These are phyloP conservation scores for Myoxocephalus aenaeus DNA, from an alignment of 2,797 vertebrate species.

Conservation along the genomic window DNA sequence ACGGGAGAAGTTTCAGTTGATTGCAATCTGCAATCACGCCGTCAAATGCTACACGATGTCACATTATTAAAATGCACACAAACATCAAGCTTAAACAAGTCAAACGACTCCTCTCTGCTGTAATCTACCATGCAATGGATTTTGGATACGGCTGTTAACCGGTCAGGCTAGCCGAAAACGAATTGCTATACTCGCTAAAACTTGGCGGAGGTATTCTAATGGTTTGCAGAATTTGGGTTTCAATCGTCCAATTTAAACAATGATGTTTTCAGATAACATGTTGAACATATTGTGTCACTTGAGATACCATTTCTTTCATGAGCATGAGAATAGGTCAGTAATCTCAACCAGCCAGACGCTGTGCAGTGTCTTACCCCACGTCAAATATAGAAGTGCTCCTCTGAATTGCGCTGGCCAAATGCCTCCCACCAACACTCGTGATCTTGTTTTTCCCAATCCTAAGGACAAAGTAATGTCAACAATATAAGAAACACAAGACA, in stretches of 20 bases:
- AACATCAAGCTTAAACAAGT: not conserved
- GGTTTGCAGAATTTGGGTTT: not conserved
- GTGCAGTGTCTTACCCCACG: constrained; percentile 86
- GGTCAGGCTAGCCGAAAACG: not conserved
- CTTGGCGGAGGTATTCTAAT: not conserved
- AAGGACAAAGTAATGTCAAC: constrained; percentile 8
- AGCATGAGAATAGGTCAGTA: not conserved
- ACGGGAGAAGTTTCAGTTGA: not conserved
- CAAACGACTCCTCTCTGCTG: not conserved
- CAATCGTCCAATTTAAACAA: not conserved
- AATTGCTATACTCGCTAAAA: not conserved
- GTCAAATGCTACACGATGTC: not conserved
- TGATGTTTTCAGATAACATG: not conserved
- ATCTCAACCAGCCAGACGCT: not conserved
- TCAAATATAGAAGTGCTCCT: constrained; percentile 91
- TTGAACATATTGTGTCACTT: not conserved
- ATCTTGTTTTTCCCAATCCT: constrained; percentile 94
- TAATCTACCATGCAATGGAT: rapidly evolving
- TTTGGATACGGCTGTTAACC: not conserved
- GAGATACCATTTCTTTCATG: not conserved
- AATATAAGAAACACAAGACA: not conserved
- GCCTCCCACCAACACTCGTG: constrained; percentile 87
- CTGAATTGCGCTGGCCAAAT: constrained; percentile 88
- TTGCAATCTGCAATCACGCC: not conserved
- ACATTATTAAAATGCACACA: not conserved